A percentile compares a stretch with the other conserved stretches of the same genome.
Evolutionary conservation across 2,888 invertebrate genomes (phyloP).

Genomic region (Apotomis betuletana): DNA sequence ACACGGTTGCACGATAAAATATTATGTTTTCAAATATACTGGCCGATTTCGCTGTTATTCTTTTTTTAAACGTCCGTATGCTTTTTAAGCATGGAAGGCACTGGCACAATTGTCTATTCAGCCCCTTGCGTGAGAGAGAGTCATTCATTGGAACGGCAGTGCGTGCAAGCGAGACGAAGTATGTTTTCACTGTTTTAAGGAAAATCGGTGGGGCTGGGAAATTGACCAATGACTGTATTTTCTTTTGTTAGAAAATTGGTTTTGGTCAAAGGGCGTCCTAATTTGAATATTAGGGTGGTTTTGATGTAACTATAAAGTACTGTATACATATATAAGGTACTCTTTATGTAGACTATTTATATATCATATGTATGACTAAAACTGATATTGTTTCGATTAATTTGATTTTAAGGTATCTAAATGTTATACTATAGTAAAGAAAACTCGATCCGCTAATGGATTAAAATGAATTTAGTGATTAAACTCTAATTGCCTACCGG

Average conservation of each 20-base stretch:
- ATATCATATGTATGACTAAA: neutral
- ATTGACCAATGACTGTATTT: slow-evolving; percentile 63
- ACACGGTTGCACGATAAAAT: slow-evolving; percentile 5
- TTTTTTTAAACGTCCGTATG: slow-evolving; percentile 71
- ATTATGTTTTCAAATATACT: slow-evolving; percentile 44
- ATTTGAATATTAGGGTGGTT: slow-evolving; percentile 52
- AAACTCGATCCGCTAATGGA: too few species aligned
- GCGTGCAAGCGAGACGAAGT: slow-evolving; percentile 59
- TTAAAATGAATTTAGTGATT: too few species aligned
- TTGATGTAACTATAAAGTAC: slow-evolving; percentile 2
- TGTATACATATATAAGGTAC: neutral
- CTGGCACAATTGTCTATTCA: slow-evolving; percentile 64
- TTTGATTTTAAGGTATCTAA: neutral
- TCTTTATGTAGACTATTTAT: neutral
- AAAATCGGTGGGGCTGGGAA: slow-evolving; percentile 60
- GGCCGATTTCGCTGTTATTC: slow-evolving; percentile 48
- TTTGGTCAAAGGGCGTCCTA: slow-evolving; percentile 47
- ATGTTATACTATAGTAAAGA: neutral
- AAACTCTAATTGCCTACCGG: too few species aligned
- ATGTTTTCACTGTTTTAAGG: slow-evolving; percentile 63
- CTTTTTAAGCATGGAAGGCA: slow-evolving; percentile 73
- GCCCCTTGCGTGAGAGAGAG: slow-evolving; percentile 69
- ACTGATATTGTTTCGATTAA: slow-evolving; percentile 14
- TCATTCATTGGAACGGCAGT: slow-evolving; percentile 50
- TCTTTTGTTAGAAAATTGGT: slow-evolving; percentile 44